Base-by-base conservation (phyloP, 2,888 invertebrate genomes). In the Taphrorychus bicolor region DNA sequence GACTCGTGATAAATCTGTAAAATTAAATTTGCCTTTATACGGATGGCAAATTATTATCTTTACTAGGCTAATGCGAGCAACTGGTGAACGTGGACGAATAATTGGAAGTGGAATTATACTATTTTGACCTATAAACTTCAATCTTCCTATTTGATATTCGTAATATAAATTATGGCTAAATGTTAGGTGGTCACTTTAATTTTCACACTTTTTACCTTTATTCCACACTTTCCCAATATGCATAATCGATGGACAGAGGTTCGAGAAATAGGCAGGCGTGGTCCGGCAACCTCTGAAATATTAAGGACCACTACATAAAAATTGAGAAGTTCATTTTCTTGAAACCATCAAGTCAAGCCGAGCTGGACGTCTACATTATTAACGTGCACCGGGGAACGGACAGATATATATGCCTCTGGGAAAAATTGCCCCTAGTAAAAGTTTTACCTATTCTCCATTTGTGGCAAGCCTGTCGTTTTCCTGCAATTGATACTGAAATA, bases 381-480 rank as follows among this genome's bases (percentile, higher is more conserved):
- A 76, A 79, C 74, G 73, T 68, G 70, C 73, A 73, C 72, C 73
- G 57, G 73, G 74, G 74, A 74, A 74, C 65, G 69, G 71, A 71
- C 49, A 61, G 45, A 61, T 71, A 75, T 73, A 73, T 72, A 72
- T 56, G 60, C 78, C 77, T 70, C 63, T 69, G 80, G 78, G 78
- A 78, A 77, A 78, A 79, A 80, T 80, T 80, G 79, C 79, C 75
- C 75, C 75, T 74, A 74, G 76, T 79, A 76, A 80, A 81, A 80
- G 74, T 79, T 79, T 80, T 76, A 80, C 76, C 74, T 73, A 72
- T 70, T 66, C 76, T 52, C 73, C 73, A 74, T 76, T 76, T 71
- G 73, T 71, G 71, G 71, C 70, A 70, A 71, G 72, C 72, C 71
- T 72, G 74, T 74, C 69, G 70, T 73, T 76, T 73, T 60, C 68